Evolutionary conservation across 2,113 vertebrate species (phyloP), one percentile per base, ranked within the genome.

Genomic region (Phodopus roborovskii): DNA sequence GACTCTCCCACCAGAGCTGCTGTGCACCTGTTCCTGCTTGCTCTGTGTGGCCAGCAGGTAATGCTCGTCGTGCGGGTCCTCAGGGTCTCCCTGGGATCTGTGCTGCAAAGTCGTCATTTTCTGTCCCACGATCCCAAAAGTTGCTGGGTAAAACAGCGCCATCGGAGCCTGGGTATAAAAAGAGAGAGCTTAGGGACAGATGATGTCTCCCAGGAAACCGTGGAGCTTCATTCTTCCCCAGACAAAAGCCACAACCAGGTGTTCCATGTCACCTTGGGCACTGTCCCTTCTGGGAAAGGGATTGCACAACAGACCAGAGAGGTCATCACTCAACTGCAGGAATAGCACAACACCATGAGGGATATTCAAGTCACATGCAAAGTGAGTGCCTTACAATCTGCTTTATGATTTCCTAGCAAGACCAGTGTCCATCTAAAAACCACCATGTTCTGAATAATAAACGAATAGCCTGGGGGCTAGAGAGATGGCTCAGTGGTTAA

Each of bases 1-100:
- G 3, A 1, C 84, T 48, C 26, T 39, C 12, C 45, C n/a, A 26
- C 28, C 10, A 19, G 50, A 64, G 30, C 0, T 11, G n/a, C 62
- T 13, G 86, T 93, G 82, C 88, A 99, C 99, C 99, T 99, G 99
- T 90, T 99, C 99, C 96, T 99, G 99, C 98, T 99, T 99, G 98
- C 99, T 99, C 97, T 99, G 99, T 6, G 99, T 99, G 77, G 99
- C 98, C 96, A 99, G 97, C 66, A 99, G 98, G 97, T 99, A 99
- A 95, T 99, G 99, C 10, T 99, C 99, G 97, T 99, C 99, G 5
- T 99, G 99, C 58, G 99, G 99, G 92, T 99, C 99, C 95, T 99
- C 99, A 0, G 99, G 98, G 91, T 99, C 99, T 2, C 99, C 99
- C 95, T 99, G 99, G 11, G 99, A 99, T 56, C 99, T 99, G 97